Percentiles rank a stretch among this genome's conserved stretches.
Conservation (phyloP, 2,888 invertebrate species). For the Orthonychiurus folsomi region DNA sequence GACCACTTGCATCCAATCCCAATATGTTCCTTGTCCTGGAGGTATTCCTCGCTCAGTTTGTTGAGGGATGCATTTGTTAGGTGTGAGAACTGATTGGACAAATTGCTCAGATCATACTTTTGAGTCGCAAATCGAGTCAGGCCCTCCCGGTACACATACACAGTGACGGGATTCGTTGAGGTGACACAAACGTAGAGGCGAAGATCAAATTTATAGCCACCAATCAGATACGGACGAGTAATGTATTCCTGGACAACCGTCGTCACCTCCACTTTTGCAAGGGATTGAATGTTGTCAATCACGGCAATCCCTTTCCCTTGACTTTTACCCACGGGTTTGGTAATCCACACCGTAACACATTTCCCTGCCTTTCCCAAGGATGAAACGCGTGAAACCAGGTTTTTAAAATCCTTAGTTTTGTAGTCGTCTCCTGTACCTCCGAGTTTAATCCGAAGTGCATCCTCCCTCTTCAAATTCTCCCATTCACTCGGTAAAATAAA, state of each 20-base stretch:
- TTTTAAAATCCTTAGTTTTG: constrained; percentile 6
- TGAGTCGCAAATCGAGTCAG: constrained; percentile 71
- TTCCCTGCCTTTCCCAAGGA: too few species aligned
- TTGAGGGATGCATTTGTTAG: constrained; percentile 86
- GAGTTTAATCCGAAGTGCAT: constrained; percentile 10
- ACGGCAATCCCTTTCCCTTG: constrained; percentile 75
- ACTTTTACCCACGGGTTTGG: constrained; percentile 76
- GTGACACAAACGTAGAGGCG: constrained; percentile 83
- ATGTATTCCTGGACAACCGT: constrained; percentile 55
- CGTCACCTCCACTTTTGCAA: constrained; percentile 61
- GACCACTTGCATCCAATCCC: constrained; percentile 81
- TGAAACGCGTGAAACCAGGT: too few species aligned
- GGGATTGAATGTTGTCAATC: constrained; percentile 61
- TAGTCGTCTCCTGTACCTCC: background rate
- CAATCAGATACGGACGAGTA: constrained; percentile 65
- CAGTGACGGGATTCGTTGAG: constrained; percentile 71
- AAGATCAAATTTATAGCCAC: constrained; percentile 85
- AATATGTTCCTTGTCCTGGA: constrained; percentile 70
- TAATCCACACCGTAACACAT: constrained; percentile 66
- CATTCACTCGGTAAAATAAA: constrained; percentile 29
- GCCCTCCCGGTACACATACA: constrained; percentile 83
- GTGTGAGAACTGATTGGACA: constrained; percentile 75
- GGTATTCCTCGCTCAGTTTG: constrained; percentile 73
- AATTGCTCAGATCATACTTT: constrained; percentile 70
- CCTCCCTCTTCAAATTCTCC: constrained; percentile 21